Conservation (phyloP, 2,888 invertebrate genomes). For the Osmoderma eremita region DNA sequence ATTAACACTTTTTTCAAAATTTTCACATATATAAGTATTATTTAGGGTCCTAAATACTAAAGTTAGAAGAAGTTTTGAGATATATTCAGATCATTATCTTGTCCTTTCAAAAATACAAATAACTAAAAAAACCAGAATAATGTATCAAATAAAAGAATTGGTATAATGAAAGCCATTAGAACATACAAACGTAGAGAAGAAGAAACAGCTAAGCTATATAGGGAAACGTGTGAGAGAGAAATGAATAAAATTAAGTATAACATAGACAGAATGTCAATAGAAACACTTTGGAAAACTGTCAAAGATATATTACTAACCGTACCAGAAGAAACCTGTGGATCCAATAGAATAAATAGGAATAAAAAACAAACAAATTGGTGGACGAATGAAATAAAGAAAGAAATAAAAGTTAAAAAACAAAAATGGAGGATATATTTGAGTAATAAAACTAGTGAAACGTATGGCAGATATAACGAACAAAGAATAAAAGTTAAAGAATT, state of each 20-base stretch:
- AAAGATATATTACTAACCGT: constrained; percentile 8
- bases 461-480: no score
- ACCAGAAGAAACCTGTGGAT: constrained; percentile 10
- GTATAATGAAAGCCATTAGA: constrained; percentile 17
- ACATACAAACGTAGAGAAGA: constrained; percentile 21
- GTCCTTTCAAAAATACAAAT: constrained; percentile 14
- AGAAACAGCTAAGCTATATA: constrained; percentile 20
- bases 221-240: constrained; percentile 3
- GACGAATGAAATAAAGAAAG: no score
- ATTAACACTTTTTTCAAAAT: no score
- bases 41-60: no score
- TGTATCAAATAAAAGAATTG: not conserved
- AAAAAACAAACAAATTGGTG: no score
- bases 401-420: no score
- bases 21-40: no score
- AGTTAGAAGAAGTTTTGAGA: not conserved
- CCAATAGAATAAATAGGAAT: not conserved
- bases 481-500: no score
- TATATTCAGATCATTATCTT: constrained; percentile 19
- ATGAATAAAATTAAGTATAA: constrained; percentile 15
- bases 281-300: constrained; percentile 14
- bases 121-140: not conserved
- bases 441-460: no score
- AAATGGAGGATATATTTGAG: no score
- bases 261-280: constrained; percentile 12